Percentiles rank a stretch among this genome's conserved stretches.
Evolutionary conservation across 2,797 vertebrate genomes (phyloP).

Genomic region (Enteromius radiatus): DNA sequence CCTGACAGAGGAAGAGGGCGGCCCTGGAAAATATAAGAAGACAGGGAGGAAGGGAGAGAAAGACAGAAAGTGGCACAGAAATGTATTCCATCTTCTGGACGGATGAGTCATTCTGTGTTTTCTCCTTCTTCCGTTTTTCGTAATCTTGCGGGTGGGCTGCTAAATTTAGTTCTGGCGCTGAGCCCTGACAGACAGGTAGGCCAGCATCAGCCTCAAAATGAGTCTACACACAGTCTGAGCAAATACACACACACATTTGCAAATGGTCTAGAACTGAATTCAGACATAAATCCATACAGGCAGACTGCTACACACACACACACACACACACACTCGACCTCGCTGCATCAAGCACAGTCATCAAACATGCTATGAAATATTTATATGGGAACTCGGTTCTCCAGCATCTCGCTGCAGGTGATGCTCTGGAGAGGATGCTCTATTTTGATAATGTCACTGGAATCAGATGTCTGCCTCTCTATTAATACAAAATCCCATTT

Average conservation of each 20-base stretch:
- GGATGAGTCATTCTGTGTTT: constrained; percentile 59
- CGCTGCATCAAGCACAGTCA: constrained; percentile 57
- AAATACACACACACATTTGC: constrained; percentile 6
- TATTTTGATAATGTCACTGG: constrained; percentile 55
- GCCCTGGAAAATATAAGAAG: constrained; percentile 44
- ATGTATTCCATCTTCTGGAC: constrained; percentile 35
- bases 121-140: constrained; percentile 55
- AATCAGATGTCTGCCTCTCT: constrained; percentile 42
- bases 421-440: constrained; percentile 29
- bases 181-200: constrained; percentile 75
- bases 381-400: background rate
- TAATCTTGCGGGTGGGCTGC: constrained; percentile 71
- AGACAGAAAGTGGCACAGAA: constrained; percentile 38
- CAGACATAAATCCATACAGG: background rate
- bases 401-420: constrained; percentile 21
- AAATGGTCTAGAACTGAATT: background rate
- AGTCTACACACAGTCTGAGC: constrained; percentile 29
- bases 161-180: constrained; percentile 81
- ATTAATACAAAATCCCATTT: constrained; percentile 36
- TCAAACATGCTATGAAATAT: constrained; percentile 41
- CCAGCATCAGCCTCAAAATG: constrained; percentile 69
- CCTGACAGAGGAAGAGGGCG: constrained; percentile 46
- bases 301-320: constrained; percentile 28
- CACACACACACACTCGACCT: constrained; percentile 51
- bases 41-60: constrained; percentile 27